Evolutionary conservation across 1,140 invertebrate genomes (phyloP).

Genomic region (Camponotus vicinus): DNA sequence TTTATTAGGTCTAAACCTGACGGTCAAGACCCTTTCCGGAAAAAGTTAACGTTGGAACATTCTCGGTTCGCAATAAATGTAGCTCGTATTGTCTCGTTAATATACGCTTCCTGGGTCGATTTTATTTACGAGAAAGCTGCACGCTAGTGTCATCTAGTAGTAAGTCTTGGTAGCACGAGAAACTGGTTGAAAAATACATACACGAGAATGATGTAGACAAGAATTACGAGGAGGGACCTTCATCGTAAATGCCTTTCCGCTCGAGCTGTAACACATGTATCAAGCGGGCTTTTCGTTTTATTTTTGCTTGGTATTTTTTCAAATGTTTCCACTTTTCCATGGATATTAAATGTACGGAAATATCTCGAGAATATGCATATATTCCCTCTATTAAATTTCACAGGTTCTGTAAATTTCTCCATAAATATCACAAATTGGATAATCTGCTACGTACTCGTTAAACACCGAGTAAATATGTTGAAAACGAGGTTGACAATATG

Average conservation of each 20-base stretch:
- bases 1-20: slow-evolving; percentile 71
- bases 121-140: slow-evolving; percentile 29
- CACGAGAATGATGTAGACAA: not conserved
- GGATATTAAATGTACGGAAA: not conserved
- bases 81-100: rapidly evolving
- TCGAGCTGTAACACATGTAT: not conserved
- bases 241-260: not conserved
- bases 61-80: slow-evolving; percentile 58
- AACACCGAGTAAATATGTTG: slow-evolving; percentile 26
- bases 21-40: slow-evolving; percentile 79
- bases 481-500: slow-evolving; percentile 39
- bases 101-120: not conserved
- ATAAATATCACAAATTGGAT: slow-evolving; percentile 4
- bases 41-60: slow-evolving; percentile 81
- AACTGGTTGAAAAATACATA: not conserved
- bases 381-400: slow-evolving; percentile 2
- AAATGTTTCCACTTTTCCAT: not conserved
- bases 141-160: slow-evolving; percentile 62
- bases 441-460: not conserved
- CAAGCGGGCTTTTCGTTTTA: not conserved
- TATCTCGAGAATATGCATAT: not conserved
- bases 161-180: not conserved
- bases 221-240: not conserved
- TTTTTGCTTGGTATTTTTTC: not conserved
- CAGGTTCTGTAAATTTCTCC: not conserved